Conservation (phyloP, 2,113 vertebrate species). For the Protobothrops flavoviridis region DNA sequence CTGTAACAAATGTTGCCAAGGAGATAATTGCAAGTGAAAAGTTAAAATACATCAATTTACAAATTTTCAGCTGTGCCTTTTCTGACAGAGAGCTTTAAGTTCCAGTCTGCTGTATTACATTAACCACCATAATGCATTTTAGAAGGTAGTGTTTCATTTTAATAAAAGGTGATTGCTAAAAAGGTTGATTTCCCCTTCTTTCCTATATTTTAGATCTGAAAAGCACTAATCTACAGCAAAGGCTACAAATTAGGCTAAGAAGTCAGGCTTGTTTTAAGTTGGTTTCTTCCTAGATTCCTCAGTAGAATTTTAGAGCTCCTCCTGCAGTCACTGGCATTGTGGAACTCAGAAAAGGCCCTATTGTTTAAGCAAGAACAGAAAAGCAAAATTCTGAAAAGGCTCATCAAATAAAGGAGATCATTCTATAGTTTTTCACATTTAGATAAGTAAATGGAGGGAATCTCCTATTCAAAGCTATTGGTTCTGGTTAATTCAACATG, state of each 20-base stretch:
- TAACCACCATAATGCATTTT: constrained; percentile 23
- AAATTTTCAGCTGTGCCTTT: constrained; percentile 56
- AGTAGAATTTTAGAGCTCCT: not conserved
- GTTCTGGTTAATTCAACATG: not conserved
- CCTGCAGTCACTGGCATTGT: not conserved
- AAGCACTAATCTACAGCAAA: not conserved
- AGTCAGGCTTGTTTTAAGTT: not conserved
- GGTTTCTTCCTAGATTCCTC: not conserved
- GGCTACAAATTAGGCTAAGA: not conserved
- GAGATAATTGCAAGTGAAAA: constrained; percentile 62
- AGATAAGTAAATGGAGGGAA: not conserved
- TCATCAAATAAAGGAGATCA: not conserved
- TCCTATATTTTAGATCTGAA: not conserved
- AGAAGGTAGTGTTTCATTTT: constrained; percentile 9
- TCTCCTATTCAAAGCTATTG: not conserved
- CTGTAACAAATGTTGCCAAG: constrained; percentile 60
- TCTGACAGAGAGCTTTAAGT: constrained; percentile 41
- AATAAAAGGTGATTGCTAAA: constrained; percentile 27
- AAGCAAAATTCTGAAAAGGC: not conserved
- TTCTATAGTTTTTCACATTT: not conserved
- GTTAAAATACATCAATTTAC: constrained; percentile 53
- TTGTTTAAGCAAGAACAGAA: not conserved
- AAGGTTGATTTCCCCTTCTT: constrained; percentile 5
- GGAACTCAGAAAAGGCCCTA: not conserved
- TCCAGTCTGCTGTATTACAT: constrained; percentile 29